A percentile compares a stretch with the other conserved stretches of the same genome.
Conservation (phyloP, 35 echinoderm and acorn worm species). For the Amphiura filiformis region DNA sequence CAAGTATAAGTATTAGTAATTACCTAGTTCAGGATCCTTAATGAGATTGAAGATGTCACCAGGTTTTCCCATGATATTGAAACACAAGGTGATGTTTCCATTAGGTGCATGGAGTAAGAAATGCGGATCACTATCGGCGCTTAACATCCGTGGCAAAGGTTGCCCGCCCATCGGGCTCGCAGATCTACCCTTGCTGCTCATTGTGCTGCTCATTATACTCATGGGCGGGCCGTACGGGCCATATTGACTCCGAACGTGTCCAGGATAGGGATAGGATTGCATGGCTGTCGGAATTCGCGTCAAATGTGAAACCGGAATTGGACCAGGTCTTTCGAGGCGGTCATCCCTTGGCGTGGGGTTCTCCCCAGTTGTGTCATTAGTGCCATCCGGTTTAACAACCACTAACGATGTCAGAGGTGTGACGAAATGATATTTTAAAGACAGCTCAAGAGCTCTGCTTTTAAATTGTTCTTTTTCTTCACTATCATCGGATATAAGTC, state of each 20-base stretch:
- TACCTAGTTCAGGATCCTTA: conserved; percentile 41
- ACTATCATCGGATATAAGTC: conserved; percentile 21
- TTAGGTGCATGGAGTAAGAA: conserved; percentile 41
- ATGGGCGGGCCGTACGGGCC: no score
- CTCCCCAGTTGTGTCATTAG: not conserved
- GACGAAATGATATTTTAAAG: conserved; percentile 92
- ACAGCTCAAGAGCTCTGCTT: conserved; percentile 69
- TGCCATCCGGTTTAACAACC: conserved; percentile 75
- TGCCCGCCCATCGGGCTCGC: no score
- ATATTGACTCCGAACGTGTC: no score
- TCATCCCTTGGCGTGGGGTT: not conserved
- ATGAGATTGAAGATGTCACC: conserved; percentile 64
- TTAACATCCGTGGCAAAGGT: not conserved
- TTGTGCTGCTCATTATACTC: no score
- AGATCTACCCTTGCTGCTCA: no score
- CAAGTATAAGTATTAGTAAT: no score
- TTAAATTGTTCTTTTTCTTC: conserved; percentile 33
- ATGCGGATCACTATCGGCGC: conserved; percentile 58
- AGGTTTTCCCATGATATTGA: conserved; percentile 55
- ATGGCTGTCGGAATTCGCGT: no score
- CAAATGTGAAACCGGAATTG: no score
- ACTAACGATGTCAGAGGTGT: conserved; percentile 91
- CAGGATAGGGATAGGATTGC: no score
- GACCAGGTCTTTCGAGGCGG: not conserved
- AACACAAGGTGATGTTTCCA: conserved; percentile 42